Conservation (phyloP, 2,113 vertebrate species). For the Thamnaconus septentrionalis region DNA sequence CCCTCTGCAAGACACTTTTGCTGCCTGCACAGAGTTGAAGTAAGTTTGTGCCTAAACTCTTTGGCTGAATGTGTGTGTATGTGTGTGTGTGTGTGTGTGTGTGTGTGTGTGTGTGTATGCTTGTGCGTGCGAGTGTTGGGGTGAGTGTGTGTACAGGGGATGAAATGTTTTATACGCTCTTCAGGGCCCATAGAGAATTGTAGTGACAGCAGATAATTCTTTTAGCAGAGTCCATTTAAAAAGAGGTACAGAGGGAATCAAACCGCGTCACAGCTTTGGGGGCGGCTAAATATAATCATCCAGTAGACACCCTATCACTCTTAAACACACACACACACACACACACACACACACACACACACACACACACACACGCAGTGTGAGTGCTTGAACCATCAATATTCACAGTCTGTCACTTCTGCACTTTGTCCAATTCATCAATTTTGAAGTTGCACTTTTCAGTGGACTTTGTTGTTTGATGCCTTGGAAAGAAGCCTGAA, state of each 20-base stretch:
- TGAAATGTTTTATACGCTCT: slow-evolving; percentile 44
- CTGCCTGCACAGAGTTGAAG: slow-evolving; percentile 9
- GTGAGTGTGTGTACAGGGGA: slow-evolving; percentile 7
- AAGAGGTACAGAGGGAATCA: slow-evolving; percentile 43
- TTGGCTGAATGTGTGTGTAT: background rate
- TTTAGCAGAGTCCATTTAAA: slow-evolving; percentile 54
- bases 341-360: slow-evolving; percentile 22
- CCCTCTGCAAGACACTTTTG: background rate
- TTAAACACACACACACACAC: slow-evolving; percentile 15
- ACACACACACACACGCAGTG: slow-evolving; percentile 10
- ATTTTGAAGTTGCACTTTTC: slow-evolving; percentile 13
- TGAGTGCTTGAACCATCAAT: slow-evolving; percentile 26
- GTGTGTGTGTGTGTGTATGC: slow-evolving; percentile 9
- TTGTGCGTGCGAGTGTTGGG: slow-evolving; percentile 10
- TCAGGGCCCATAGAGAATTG: slow-evolving; percentile 61
- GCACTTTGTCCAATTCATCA: slow-evolving; percentile 32
- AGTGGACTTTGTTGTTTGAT: background rate
- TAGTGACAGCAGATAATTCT: slow-evolving; percentile 69
- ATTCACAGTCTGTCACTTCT: slow-evolving; percentile 38
- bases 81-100: background rate
- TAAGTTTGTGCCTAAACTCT: slow-evolving; percentile 2
- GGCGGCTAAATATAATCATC: slow-evolving; percentile 51
- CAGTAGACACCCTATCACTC: slow-evolving; percentile 28
- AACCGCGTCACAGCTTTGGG: slow-evolving; percentile 38
- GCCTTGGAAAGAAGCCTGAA: slow-evolving; percentile 5